Evolutionary conservation across 2,797 vertebrate genomes (phyloP).

Genomic region (Falco columbarius): DNA sequence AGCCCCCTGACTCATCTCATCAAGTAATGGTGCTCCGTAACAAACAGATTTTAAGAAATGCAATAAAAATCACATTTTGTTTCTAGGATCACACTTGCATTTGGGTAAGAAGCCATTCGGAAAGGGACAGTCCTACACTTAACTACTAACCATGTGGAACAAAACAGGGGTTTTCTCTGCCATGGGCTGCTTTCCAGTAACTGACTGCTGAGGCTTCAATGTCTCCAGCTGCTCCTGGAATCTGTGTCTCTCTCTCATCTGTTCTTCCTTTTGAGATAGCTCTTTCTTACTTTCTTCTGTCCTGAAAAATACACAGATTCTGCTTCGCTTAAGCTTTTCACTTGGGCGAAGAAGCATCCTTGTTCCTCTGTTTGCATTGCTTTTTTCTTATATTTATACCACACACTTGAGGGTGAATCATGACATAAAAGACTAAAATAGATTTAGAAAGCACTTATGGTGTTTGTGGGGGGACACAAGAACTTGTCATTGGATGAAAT

Average conservation of each 20-base stretch:
- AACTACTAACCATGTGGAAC: slow-evolving; percentile 73
- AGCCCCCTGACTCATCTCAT: neutral
- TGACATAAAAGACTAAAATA: neutral
- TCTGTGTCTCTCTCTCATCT: slow-evolving; percentile 40
- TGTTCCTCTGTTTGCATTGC: neutral
- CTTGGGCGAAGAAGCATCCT: neutral
- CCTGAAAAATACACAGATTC: slow-evolving; percentile 53
- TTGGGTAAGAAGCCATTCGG: neutral
- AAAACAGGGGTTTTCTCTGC: slow-evolving; percentile 75
- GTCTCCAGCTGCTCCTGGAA: slow-evolving; percentile 71
- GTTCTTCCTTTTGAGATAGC: slow-evolving; percentile 38
- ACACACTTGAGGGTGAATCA: neutral
- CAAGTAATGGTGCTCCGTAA: neutral
- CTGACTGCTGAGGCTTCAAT: slow-evolving; percentile 67
- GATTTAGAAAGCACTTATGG: neutral
- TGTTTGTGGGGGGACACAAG: neutral
- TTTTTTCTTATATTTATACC: neutral
- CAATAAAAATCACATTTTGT: neutral
- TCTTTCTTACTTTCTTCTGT: slow-evolving; percentile 22
- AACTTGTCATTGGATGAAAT: neutral
- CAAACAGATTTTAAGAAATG: neutral
- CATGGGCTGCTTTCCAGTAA: slow-evolving; percentile 68
- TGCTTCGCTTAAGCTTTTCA: neutral
- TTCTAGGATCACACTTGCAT: neutral
- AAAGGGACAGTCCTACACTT: neutral